Base-by-base conservation (phyloP, 2,113 vertebrate species). In the Trematocara unimaculatum region DNA sequence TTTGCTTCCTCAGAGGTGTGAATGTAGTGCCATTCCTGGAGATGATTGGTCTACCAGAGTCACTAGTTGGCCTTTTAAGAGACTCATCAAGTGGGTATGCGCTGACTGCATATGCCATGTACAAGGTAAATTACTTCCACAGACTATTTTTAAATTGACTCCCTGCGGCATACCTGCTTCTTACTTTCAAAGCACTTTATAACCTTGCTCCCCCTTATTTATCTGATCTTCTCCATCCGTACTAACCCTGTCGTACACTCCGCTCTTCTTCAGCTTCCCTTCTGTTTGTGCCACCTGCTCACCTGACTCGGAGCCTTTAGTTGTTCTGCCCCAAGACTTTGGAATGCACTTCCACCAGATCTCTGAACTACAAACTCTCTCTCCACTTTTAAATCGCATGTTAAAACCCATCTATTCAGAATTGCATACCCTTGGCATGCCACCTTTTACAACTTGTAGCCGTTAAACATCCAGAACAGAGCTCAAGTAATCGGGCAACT, bases 51-150 rank as follows among this genome's bases (percentile, higher is more conserved):
- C 91, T 98, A 45, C 98, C 98, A 58, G 97, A 98, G 91, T 96
- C 95, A 3, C 3, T 98, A 51, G 94, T 98, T 70, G 92, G 86
- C 88, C 96, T 98, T 92, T 94, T 99, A 95, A 98, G 96, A 93
- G 95, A 98, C 87, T 98, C 98, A 26, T 96, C 98, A 15, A 97
- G 97, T 84, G 98, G 97, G 58, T 98, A 98, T 70, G 97, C 97
- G 12, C 94, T 99, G 79, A 99, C 98, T 74, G 97, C 98, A 0
- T 99, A 99, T 83, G 98, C 98, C 79, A 95, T 99, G 97, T 99
- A 98, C 92, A 99, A 99, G 97, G 98, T 99, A 96, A 95, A 94
- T 92, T 56, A 64, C 60, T 35, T 29, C 35, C 47, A 74, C 47
- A 49, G 1, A 29, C 42, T 49, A 49, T 15, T 5, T 47, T 31